Percentiles rank a stretch among this genome's conserved stretches.
These are phyloP conservation scores for Mystacides longicornis DNA, from an alignment of 2,888 invertebrate genomes.

Conservation along the genomic window DNA sequence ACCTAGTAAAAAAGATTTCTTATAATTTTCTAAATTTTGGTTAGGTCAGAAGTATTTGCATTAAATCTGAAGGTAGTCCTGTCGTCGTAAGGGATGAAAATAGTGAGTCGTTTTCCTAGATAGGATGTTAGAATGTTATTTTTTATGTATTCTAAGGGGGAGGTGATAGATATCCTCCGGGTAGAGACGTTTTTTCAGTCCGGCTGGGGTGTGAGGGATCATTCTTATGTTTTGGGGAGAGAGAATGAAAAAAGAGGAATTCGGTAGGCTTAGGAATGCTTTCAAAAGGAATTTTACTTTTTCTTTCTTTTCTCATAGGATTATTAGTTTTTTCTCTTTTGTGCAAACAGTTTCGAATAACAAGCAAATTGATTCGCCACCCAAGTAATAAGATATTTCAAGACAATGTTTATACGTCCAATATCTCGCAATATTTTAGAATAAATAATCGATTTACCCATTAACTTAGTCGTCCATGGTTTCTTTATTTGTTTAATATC, in stretches of 20 bases:
- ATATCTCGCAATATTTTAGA: not conserved
- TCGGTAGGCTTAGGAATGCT: conserved; percentile 10
- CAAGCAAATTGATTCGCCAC: conserved; percentile 11
- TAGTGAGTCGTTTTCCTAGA: conserved; percentile 9
- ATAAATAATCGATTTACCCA: not conserved
- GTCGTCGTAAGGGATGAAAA: conserved; percentile 7
- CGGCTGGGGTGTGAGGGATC: conserved; percentile 27
- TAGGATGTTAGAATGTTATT: conserved; percentile 25
- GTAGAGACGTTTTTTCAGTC: conserved; percentile 22
- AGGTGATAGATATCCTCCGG: conserved; percentile 26
- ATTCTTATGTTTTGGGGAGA: conserved; percentile 38
- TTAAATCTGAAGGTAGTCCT: not conserved
- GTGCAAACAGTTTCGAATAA: conserved; percentile 17
- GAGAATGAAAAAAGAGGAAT: conserved; percentile 15
- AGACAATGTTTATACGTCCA: conserved; percentile 2
- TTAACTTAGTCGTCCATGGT: too few relatives aligned
- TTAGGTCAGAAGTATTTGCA: not conserved
- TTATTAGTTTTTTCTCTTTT: conserved; percentile 14
- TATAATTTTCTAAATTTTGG: too few relatives aligned
- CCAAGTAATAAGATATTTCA: not conserved
- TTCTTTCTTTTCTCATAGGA: conserved; percentile 6
- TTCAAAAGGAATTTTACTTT: conserved; percentile 13
- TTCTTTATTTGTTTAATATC: too few relatives aligned
- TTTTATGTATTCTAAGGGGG: conserved; percentile 26
- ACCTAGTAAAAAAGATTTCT: too few relatives aligned